Conservation (phyloP, 2,113 vertebrate species). For the Grammomys dolichurus region DNA sequence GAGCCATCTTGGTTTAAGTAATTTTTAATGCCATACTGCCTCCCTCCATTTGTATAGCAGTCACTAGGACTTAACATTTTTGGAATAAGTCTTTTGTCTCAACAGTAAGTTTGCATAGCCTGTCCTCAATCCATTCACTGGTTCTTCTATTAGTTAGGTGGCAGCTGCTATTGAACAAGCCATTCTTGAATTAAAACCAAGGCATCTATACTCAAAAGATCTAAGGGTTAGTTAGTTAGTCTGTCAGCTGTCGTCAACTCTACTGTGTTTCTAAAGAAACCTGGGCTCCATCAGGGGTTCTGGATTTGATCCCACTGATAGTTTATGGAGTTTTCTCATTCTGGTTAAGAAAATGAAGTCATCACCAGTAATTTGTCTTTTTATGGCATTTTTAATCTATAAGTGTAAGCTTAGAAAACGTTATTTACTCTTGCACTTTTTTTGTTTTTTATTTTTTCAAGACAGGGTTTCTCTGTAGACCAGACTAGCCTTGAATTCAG, state of each 20-base stretch:
- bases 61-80: background rate
- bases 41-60: background rate
- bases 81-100: background rate
- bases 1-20: no score
- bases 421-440: constrained; percentile 38
- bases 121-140: no score
- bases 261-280: background rate
- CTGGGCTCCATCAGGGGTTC: background rate
- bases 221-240: background rate
- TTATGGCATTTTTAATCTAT: constrained; percentile 41
- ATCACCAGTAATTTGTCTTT: constrained; percentile 53
- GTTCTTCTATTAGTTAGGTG: background rate
- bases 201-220: background rate
- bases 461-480: no score
- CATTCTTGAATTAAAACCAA: constrained; percentile 23
- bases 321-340: constrained; percentile 62
- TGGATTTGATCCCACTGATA: background rate
- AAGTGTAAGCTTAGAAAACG: constrained; percentile 60
- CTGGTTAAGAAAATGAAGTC: constrained; percentile 59
- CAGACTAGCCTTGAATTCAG: no score
- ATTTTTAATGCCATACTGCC: no score
- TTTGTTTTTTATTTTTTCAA: constrained; percentile 40
- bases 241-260: background rate
- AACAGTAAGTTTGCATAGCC: background rate
- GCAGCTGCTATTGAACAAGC: background rate